Evolutionary conservation across 2,113 vertebrate species (phyloP), one percentile per base, ranked within the genome.

Genomic region (Dasypus novemcinctus): DNA sequence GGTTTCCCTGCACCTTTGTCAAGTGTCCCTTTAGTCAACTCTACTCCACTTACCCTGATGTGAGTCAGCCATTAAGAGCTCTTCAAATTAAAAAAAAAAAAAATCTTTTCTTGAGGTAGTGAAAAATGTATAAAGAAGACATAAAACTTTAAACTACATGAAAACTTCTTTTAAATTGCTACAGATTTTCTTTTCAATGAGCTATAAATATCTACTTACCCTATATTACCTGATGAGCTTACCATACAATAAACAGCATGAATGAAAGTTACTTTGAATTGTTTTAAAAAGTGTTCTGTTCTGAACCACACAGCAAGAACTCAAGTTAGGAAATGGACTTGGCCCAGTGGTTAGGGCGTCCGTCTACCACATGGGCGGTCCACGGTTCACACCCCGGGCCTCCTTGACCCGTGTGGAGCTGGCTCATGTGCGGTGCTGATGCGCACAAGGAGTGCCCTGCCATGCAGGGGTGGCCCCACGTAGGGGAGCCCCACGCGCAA

Each of bases 71-170:
- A 10, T 54, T 79, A 72, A 69, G 46, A 91, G 66, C 7, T 7
- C 41, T 52, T 88, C 31, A 36, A 52, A 86, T 38, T 71, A 14
- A 86, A 57, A 57, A 57, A 54, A 25, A 43, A 69, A 54, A 43
- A 41, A 41, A 79, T 7, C 15, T 69, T 12, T 74, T 81, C 6
- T 90, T 7, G 38, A 94, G 61, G 13, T 38, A 63, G 57, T 7
- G 41, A 88, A 80, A 89, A 85, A 86, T 23, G 7, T 63, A 68
- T n/a, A 61, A 80, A 91, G 11, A 80, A 91, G 11, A 21, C 36
- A 89, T 13, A 80, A 69, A 94, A 93, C 43, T 78, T 94, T 21
- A 94, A 93, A 85, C 4, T 66, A n/a, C 36, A 86, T 61, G 52
- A 15, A 41, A 87, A 38, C 6, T 72, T 64, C 18, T 92, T 94